These are phyloP conservation scores for Nysson spinosus DNA, from an alignment of 2,888 invertebrate genomes.

Conservation along the genomic window DNA sequence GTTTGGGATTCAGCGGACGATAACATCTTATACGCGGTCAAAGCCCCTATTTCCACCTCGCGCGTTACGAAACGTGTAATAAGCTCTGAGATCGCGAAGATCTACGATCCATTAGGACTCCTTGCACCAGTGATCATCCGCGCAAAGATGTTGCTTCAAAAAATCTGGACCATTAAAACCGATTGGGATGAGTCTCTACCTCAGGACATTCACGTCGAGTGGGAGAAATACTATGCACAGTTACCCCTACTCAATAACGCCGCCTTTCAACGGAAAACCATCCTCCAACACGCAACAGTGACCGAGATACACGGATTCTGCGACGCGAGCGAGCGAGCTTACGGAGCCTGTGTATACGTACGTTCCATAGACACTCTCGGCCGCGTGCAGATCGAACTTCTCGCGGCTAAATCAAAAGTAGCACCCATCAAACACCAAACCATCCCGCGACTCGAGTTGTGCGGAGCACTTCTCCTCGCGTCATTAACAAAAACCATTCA, in stretches of 20 bases:
- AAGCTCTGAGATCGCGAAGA: constrained; percentile 45
- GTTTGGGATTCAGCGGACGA: constrained; percentile 35
- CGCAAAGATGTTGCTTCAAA: constrained; percentile 49
- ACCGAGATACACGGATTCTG: constrained; percentile 50
- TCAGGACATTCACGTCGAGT: constrained; percentile 23
- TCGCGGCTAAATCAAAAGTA: too few species aligned
- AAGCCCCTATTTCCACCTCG: neutral
- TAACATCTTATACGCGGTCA: constrained; percentile 27
- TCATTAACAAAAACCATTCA: too few species aligned
- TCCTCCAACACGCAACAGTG: neutral
- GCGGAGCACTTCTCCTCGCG: too few species aligned
- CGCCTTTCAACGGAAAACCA: constrained; percentile 25
- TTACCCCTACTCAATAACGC: constrained; percentile 32
- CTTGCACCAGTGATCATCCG: constrained; percentile 38
- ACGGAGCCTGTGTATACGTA: constrained; percentile 42
- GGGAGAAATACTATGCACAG: constrained; percentile 31
- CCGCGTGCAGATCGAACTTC: neutral
- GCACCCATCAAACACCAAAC: too few species aligned
- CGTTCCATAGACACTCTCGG: neutral
- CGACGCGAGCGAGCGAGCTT: constrained; percentile 47
- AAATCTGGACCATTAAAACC: constrained; percentile 39
- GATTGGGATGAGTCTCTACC: constrained; percentile 48
- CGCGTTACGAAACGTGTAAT: constrained; percentile 33
- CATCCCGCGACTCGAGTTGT: too few species aligned
- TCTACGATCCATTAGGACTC: constrained; percentile 51